phyloP scores from a whole-genome alignment of 2,113 vertebrate species.

The Deroptyus accipitrinus region DNA sequence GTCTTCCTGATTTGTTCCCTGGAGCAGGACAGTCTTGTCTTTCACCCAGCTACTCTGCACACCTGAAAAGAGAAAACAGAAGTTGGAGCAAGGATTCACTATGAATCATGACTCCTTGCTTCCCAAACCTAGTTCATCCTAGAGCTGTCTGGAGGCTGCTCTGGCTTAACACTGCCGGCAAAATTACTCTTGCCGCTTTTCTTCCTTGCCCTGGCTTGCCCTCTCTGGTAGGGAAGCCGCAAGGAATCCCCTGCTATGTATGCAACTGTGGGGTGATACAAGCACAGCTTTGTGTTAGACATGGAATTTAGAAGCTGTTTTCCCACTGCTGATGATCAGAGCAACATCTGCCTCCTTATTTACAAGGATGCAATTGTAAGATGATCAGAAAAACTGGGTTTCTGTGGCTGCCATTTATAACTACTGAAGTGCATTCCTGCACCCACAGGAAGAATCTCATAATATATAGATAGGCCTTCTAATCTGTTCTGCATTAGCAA shows the following conservation, averaged over 20 bases:
- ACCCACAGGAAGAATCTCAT: neutral
- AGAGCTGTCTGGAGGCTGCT: neutral
- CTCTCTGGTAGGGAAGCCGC: neutral
- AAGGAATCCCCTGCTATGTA: constrained; percentile 14
- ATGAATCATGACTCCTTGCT: neutral
- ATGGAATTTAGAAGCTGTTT: constrained; percentile 7
- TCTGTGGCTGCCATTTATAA: neutral
- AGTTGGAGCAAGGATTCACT: neutral
- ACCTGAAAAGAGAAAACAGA: neutral
- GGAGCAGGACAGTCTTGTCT: neutral
- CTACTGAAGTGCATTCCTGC: neutral
- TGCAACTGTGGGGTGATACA: neutral
- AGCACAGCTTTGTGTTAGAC: neutral
- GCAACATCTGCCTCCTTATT: constrained; percentile 28
- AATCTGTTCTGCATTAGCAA: constrained; percentile 3
- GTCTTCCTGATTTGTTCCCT: neutral
- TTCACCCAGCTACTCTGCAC: neutral
- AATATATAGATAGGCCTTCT: neutral
- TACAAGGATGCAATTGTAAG: neutral
- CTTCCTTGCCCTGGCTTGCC: constrained; percentile 1
- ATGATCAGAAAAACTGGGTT: constrained; percentile 4
- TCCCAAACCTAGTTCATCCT: neutral
- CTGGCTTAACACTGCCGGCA: neutral
- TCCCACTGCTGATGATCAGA: neutral
- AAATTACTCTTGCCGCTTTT: neutral